Evolutionary conservation across 1,140 invertebrate genomes (phyloP), one percentile per base, ranked within the genome.

Genomic region (Plutomurus gul): DNA sequence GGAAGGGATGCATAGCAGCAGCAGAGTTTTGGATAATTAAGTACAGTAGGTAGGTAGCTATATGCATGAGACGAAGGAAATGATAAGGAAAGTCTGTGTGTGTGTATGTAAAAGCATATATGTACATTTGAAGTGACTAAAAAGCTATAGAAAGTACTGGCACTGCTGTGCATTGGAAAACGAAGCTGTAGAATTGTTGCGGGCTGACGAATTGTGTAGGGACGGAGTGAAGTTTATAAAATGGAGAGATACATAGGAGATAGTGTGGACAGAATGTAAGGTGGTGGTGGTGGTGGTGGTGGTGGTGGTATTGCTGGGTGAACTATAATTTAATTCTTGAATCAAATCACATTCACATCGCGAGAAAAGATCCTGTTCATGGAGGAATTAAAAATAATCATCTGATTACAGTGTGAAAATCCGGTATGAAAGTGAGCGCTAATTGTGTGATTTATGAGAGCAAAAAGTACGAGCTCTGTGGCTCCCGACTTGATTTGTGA

Each of bases 361-460:
- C 56, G 56, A 65, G 56, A 65, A 65, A 65, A 65, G 56, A 65
- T 65, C 56, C 56, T 65, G 56, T 65, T 65, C 56, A 30, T 65
- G 56, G 56, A 65, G 56, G 56, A 65, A 65, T 65, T 65, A 65
- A 65, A 65, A 76, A 76, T 60, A 65, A 76, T 76, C 39, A 76
- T 76, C 75, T 76, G 75, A 76, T 76, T 76, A 76, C 47, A 65
- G 51, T 65, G 75, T 76, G 75, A 76, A 76, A 76, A 76, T 76
- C 75, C 75, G 75, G 75, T 60, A 65, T 76, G 75, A 65, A 76
- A 60, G 56, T 65, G 18, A 65, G 56, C 33, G 75, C 39, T 76
- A 76, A 76, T 76, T 76, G 75, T 65, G 47, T 76, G 75, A 76
- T 76, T 76, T 76, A 76, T 76, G 75, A 60, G 46, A 46, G 51